Conservation (phyloP, 2,888 invertebrate genomes). For the Rambutsinella grinnellia region DNA sequence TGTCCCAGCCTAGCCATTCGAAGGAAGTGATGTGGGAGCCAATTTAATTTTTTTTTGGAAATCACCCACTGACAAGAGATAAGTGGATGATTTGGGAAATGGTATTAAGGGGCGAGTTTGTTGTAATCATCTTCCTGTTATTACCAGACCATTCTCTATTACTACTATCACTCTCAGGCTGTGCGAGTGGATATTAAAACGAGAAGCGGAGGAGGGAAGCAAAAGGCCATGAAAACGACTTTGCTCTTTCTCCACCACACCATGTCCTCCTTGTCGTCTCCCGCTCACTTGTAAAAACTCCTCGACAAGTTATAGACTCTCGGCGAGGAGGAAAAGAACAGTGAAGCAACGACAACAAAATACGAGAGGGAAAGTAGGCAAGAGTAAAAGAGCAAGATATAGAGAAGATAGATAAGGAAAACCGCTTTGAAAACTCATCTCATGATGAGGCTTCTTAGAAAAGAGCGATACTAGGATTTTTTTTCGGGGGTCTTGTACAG, state of each 20-base stretch:
- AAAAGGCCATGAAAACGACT: conserved; percentile 50
- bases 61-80: conserved; percentile 56
- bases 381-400: conserved; percentile 32
- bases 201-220: conserved; percentile 26
- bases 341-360: conserved; percentile 17
- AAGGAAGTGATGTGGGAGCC: conserved; percentile 53
- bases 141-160: conserved; percentile 53
- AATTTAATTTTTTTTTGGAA: conserved; percentile 56
- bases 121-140: conserved; percentile 55
- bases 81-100: conserved; percentile 57
- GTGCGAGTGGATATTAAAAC: conserved; percentile 37
- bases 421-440: conserved; percentile 53
- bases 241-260: conserved; percentile 30
- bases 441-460: conserved; percentile 46
- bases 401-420: conserved; percentile 50
- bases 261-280: conserved; percentile 20
- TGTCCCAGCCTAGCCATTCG: conserved; percentile 46
- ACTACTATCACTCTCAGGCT: conserved; percentile 47
- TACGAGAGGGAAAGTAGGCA: conserved; percentile 23
- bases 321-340: background rate
- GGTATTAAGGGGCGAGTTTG: conserved; percentile 52
- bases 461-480: conserved; percentile 38
- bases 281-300: background rate
- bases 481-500: conserved; percentile 35
- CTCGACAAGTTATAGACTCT: background rate